Conservation (phyloP, 2,888 invertebrate genomes). For the Rhaphigaster nebulosa region DNA sequence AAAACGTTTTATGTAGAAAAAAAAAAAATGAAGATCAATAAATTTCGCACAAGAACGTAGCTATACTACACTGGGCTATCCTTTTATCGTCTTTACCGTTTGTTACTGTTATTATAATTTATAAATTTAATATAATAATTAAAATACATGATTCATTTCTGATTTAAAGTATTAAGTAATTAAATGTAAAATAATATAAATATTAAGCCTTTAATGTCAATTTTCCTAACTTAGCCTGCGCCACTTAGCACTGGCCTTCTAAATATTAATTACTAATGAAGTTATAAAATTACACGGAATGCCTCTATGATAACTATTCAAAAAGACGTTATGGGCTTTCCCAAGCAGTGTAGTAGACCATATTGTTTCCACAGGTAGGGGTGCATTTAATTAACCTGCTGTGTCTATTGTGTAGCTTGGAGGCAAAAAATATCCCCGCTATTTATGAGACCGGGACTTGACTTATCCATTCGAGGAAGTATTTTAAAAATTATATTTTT, state of each 20-base stretch:
- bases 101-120: too few species aligned
- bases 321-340: background rate
- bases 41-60: too few species aligned
- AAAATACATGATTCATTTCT: too few species aligned
- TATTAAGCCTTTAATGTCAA: too few species aligned
- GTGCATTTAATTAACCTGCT: background rate
- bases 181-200: too few species aligned
- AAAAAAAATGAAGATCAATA: too few species aligned
- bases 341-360: background rate
- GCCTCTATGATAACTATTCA: background rate
- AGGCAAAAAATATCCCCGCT: background rate
- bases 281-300: background rate
- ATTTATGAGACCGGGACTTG: background rate
- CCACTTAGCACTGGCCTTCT: background rate
- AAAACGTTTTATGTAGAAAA: too few species aligned
- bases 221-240: too few species aligned
- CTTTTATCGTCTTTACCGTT: too few species aligned
- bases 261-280: background rate
- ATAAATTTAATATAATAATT: too few species aligned
- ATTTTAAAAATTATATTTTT: background rate
- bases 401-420: background rate
- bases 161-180: too few species aligned
- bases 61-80: too few species aligned
- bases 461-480: background rate
- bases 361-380: conserved; percentile 17